Base-by-base conservation (phyloP, 2,888 invertebrate genomes). In the Odontomyia ornata region DNA sequence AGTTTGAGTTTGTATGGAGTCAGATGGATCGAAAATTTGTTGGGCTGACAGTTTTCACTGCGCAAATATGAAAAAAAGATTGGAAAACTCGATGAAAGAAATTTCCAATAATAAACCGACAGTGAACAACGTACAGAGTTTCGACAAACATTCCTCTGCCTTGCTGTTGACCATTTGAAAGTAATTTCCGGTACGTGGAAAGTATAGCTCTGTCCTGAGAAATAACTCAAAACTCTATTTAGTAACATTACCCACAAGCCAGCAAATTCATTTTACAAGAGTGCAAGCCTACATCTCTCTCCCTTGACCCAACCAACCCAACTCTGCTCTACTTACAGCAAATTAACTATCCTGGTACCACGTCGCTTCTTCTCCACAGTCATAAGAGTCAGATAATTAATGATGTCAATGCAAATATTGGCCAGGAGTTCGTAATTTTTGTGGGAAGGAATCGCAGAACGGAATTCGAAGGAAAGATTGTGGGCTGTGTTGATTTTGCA, bases 361-460 rank as follows among this genome's bases (percentile, higher is more conserved):
- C 25, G 21, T 1, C 21, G n/a, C 43, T 56, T 15, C 56, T 15
- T 28, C 15, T 52, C 21, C 5, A 47, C 46, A 72, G 28, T 72
- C 27, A 18, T 52, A 47, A 72, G 52, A 72, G 60, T 73, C 25
- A 36, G 76, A 72, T 77, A 76, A 79, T 77, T 77, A 76, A 77
- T 76, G 77, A 79, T 79, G 76, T 52, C 67, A 79, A 79, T 77
- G 79, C 79, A 79, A 79, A 79, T 79, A 79, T 79, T 79, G 76
- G 72, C 64, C 73, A 30, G 28, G 46, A 47, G 62, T 27, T 75
- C 21, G 47, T 27, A 60, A 4, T 52, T 60, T 36, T 64, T 72
- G 52, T 64, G 25, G 3, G 4, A n/a, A 23, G 18, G 43, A 15
- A n/a, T 47, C 46, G 25, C 21, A 15, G 30, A 27, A 5, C 25